Percentiles rank a stretch among this genome's conserved stretches.
Conservation (phyloP, 2,888 invertebrate genomes). For the Drosophila mimetica region DNA sequence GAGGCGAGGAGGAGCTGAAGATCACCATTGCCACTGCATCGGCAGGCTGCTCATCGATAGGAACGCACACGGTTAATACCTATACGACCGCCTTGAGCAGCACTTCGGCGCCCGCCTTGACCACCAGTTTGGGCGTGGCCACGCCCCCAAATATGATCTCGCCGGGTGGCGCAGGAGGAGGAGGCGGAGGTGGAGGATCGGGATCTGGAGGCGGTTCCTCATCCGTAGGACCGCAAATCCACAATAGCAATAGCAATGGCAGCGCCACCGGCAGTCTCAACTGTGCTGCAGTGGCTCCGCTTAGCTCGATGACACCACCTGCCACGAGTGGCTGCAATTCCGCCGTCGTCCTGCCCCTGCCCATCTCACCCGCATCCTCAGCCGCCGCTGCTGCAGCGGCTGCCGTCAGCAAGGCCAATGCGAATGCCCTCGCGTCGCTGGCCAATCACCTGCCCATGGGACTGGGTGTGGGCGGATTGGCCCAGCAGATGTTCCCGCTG, state of each 20-base stretch:
- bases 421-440: constrained; percentile 55
- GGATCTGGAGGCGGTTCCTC: neutral
- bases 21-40: constrained; percentile 60
- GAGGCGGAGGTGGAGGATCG: neutral
- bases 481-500: constrained; percentile 75
- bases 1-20: constrained; percentile 75
- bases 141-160: constrained; percentile 65
- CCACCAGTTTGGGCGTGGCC: constrained; percentile 55
- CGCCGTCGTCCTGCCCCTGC: constrained; percentile 70
- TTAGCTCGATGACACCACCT: constrained; percentile 58
- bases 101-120: constrained; percentile 34
- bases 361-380: constrained; percentile 36
- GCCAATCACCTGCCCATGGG: constrained; percentile 61
- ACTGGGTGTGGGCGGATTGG: constrained; percentile 53
- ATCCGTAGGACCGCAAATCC: constrained; percentile 33
- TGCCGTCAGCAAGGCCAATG: constrained; percentile 50
- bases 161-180: constrained; percentile 35
- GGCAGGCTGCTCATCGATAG: constrained; percentile 47
- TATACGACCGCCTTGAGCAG: constrained; percentile 52
- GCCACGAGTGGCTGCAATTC: constrained; percentile 49
- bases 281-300: constrained; percentile 65
- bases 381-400: constrained; percentile 11
- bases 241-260: constrained; percentile 60
- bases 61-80: constrained; percentile 62
- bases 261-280: constrained; percentile 50